Evolutionary conservation across 2,113 vertebrate species (phyloP), one percentile per base, ranked within the genome.

Genomic region (Myrmophylax atrothorax): DNA sequence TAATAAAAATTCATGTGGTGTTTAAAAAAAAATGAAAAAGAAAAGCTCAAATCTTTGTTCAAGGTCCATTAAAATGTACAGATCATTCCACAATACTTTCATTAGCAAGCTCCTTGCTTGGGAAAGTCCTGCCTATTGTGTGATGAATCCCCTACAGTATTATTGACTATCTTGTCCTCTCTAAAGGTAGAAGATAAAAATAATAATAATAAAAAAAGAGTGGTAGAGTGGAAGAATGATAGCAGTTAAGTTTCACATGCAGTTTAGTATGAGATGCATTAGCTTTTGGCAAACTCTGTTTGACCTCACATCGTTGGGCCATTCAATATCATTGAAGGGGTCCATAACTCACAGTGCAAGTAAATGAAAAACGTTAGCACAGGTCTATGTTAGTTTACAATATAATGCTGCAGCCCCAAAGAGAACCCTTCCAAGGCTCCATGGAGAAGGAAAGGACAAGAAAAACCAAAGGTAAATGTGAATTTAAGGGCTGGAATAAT

Each of bases 1-100:
- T 95, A 84, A 96, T 95, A 95, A 97, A 96, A 95, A 96, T 94
- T 95, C 94, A 90, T 94, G 85, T 59, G 40, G 56, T 91, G 84
- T 44, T 95, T 49, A 62, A 94, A 85, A 67, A 78, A 82, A 75
- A 84, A 50, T 4, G 47, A 75, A 66, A 83, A 73, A 81, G 63
- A 28, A 76, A 95, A 79, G 72, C 87, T 93, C 60, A 72, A 84
- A 81, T 81, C 93, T 96, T 95, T 96, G 82, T 95, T 96, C 90
- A 95, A 95, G 83, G 94, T 85, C 91, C 89, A 93, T 93, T 96
- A 90, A 90, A 82, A 96, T 90, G 88, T 96, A 53, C 87, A 92
- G 58, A 82, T 84, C 58, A 80, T 91, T 70, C 68, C 85, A 53
- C 42, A 84, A 25, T 35, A 42, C 76, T 80, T 96, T 84, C 64